Evolutionary conservation across 1,140 invertebrate species (phyloP).

Genomic region (Monomorium pharaonis): DNA sequence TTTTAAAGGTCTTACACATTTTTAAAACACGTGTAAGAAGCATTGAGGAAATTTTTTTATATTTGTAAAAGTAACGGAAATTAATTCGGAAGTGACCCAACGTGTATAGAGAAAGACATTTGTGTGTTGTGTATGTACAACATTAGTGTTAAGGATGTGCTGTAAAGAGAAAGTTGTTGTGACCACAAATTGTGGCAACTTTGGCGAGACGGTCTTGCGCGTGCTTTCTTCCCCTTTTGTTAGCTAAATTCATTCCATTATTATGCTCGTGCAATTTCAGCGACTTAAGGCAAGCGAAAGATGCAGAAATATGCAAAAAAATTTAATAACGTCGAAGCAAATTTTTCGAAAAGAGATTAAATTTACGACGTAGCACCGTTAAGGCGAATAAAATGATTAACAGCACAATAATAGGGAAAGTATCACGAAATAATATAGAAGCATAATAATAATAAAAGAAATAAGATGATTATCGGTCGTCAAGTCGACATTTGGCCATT

Average conservation of each 20-base stretch:
- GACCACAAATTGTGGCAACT: no score
- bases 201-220: not conserved
- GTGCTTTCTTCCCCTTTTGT: not conserved
- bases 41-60: no score
- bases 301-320: not conserved
- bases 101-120: no score
- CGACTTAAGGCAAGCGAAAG: not conserved
- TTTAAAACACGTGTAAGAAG: no score
- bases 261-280: conserved; percentile 22
- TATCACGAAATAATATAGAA: not conserved
- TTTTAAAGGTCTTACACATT: no score
- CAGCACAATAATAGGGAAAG: not conserved
- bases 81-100: no score
- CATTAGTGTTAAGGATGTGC: no score
- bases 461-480: not conserved
- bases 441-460: not conserved
- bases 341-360: not conserved
- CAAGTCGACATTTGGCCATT: not conserved
- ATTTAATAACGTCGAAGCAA: conserved; percentile 5
- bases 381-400: not conserved
- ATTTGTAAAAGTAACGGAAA: no score
- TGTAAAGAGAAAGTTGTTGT: no score
- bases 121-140: no score
- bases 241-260: conserved; percentile 23
- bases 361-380: not conserved